Evolutionary conservation across 2,113 vertebrate species (phyloP), one percentile per base, ranked within the genome.

Genomic region (Ceuthmochares aereus): DNA sequence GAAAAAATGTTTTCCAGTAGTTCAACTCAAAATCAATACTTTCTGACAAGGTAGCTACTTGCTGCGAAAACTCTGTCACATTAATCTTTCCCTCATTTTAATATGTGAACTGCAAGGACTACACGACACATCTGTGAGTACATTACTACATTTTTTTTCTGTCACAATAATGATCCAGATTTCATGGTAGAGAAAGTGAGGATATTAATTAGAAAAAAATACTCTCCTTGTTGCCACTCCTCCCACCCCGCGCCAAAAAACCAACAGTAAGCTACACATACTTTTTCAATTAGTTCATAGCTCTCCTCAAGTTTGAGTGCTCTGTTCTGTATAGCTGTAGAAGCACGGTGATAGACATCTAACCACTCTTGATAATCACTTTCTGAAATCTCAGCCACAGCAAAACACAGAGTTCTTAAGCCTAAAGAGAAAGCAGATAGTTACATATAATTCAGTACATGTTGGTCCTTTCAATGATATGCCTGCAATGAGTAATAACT

Each of bases 201-300:
- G 17, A 62, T 26, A 51, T 66, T 27, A 79, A 85, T 45, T 40
- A 74, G 51, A 49, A 12, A 54, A 54, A 37, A 84, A 2, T 9
- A 40, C 19, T 36, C 17, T 49, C 42, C 45, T 63, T 1, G 1
- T 15, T 25, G 9, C 60, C 11, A 10, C 3, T 5, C 4, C 4
- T 0, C 18, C 7, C 19, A 30, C 16, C 3, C 14, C n/a, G 19
- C 47, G 11, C 23, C 51, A 23, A 21, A 49, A 49, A 49, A 17
- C 19, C 19, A 49, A 49, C 19, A 81, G 5, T 58, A 49, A 55
- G 17, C 11, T 25, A 60, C 63, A 92, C 98, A 42, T 96, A 99
- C 99, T 98, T 99, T 99, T 95, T 99, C 99, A 52, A 99, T 99
- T 34, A 99, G 97, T 73, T 99, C 99, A 18, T 99, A 99, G 96